Evolutionary conservation across 2,888 invertebrate genomes (phyloP), one percentile per base, ranked within the genome.

Genomic region (Xestobium rufovillosum): DNA sequence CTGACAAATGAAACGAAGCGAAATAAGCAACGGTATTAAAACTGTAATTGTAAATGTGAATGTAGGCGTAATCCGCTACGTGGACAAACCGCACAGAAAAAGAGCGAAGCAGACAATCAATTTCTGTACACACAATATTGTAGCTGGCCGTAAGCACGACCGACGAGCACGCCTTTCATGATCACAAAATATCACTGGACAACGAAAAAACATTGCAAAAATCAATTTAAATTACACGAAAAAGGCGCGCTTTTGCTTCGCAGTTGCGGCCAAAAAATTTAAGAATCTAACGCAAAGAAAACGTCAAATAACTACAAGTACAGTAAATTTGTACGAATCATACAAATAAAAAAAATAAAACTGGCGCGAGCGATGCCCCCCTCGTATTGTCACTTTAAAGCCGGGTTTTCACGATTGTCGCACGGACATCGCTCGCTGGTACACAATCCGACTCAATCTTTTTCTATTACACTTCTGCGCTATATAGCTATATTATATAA

Each of bases 101-200:
- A 6, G 23, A 23, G n/a, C 23, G 28, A 27, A 27, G 11, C 6
- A 27, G 9, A 10, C n/a, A 27, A 27, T 8, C 28, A 10, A 23
- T 9, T 27, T 27, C 11, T 27, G 28, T 12, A n/a, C 11, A 4
- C 10, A 4, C 11, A 27, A 27, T 8, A 10, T 11, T 11, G 10
- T 27, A 8, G n/a, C 6, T 8, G 10, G 9, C 6, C 10, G 6
- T 11, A 27, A 8, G 10, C n/a, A 27, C 10, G 6, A 12, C 8
- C 4, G 11, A 27, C 11, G n/a, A 27, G 6, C 6, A 27, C 4
- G 28, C 9, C 28, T 12, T 27, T n/a, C 6, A 27, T n/a, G 11
- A 27, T 27, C 28, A 27, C 28, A 27, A 27, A 27, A 27, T 27
- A 27, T 27, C 28, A 27, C 28, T 27, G 6, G 11, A 27, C 6